Conservation (phyloP, 1,140 invertebrate genomes). For the Lucilia cuprina region DNA sequence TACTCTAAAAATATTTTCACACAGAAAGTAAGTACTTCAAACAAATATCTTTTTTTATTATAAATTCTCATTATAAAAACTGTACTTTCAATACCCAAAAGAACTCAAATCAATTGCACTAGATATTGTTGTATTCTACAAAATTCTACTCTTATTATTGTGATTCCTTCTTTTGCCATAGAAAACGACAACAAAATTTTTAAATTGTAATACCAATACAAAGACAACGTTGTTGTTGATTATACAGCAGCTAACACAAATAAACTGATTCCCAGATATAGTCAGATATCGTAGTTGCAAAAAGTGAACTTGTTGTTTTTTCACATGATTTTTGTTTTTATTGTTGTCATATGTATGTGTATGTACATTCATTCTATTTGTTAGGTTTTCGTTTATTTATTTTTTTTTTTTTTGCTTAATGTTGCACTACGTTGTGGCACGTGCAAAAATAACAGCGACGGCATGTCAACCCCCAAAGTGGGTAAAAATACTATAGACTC, state of each 20-base stretch:
- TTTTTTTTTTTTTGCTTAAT: background rate
- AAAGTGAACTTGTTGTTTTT: background rate
- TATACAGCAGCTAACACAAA: background rate
- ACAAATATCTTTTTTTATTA: too few species aligned
- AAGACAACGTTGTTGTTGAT: background rate
- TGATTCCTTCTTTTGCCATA: too few species aligned
- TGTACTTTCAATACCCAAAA: too few species aligned
- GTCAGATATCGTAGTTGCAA: too few species aligned
- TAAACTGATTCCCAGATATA: too few species aligned
- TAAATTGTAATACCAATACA: background rate
- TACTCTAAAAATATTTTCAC: too few species aligned
- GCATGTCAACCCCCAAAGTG: constrained; percentile 6
- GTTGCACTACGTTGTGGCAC: constrained; percentile 5
- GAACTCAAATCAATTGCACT: too few species aligned
- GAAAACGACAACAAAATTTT: background rate
- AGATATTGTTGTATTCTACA: too few species aligned
- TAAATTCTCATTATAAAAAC: too few species aligned
- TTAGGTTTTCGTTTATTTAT: background rate
- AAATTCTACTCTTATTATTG: too few species aligned
- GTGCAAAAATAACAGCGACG: constrained; percentile 5
- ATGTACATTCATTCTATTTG: background rate
- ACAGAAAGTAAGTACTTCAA: too few species aligned
- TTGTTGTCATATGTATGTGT: background rate
- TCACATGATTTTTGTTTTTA: background rate
- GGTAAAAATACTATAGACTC: background rate